Conservation (phyloP, 2,888 invertebrate genomes). For the Hirtodrosophila duncani region DNA sequence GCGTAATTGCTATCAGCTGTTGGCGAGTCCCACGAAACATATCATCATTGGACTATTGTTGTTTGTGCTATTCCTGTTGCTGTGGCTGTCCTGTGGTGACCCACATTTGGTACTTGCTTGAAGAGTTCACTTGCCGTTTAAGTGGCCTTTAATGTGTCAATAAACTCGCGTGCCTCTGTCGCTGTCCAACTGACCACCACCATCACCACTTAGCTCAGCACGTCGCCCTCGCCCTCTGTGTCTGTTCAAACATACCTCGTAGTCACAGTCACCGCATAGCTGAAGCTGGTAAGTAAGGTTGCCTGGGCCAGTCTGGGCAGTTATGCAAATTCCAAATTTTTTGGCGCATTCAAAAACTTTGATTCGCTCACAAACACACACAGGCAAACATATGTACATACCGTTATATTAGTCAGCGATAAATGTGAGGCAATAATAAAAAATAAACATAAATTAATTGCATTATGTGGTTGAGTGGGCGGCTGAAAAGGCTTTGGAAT, state of each 20-base stretch:
- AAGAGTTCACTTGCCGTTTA: constrained; percentile 42
- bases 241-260: no score
- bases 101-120: constrained; percentile 34
- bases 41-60: no score
- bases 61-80: constrained; percentile 4
- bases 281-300: constrained; percentile 34
- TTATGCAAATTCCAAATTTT: constrained; percentile 55
- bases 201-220: background rate
- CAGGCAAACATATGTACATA: background rate
- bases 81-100: constrained; percentile 17
- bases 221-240: no score
- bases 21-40: constrained; percentile 32
- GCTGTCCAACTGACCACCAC: constrained; percentile 1
- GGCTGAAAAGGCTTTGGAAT: background rate
- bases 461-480: constrained; percentile 11
- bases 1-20: constrained; percentile 56
- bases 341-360: constrained; percentile 22
- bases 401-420: constrained; percentile 21
- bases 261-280: constrained; percentile 1
- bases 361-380: constrained; percentile 26
- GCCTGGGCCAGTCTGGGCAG: constrained; percentile 6
- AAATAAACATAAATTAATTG: constrained; percentile 58
- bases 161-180: constrained; percentile 50
- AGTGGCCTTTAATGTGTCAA: constrained; percentile 51
- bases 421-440: constrained; percentile 58